Conservation (phyloP, 2,113 vertebrate genomes). For the Oreochromis aureus region DNA sequence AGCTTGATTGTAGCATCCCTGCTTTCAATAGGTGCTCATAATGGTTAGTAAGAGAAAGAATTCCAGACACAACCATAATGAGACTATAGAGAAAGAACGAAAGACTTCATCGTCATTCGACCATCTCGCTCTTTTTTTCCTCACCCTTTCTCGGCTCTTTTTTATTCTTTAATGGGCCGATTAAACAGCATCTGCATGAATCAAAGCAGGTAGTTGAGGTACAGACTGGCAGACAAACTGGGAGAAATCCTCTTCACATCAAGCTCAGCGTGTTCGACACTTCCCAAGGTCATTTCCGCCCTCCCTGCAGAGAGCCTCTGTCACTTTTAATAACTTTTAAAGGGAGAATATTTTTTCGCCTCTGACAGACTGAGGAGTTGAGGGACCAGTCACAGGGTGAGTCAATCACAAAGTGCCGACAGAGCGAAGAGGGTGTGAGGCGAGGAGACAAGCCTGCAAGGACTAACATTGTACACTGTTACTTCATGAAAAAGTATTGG, state of each 20-base stretch:
- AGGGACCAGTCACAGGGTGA: constrained; percentile 32
- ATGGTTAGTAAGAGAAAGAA: neutral
- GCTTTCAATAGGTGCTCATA: neutral
- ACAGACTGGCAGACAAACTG: neutral
- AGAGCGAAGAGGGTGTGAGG: constrained; percentile 36
- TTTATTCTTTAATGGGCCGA: neutral
- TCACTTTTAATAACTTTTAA: constrained; percentile 62
- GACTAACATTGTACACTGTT: neutral
- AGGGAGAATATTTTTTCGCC: constrained; percentile 25
- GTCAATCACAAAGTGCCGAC: constrained; percentile 42
- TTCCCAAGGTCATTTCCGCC: constrained; percentile 50
- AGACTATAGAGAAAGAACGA: neutral
- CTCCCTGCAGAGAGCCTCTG: constrained; percentile 45
- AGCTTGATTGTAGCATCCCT: neutral
- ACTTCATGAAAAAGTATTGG: neutral
- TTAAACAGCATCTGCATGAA: constrained; percentile 36
- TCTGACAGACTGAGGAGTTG: constrained; percentile 31
- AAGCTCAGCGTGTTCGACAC: constrained; percentile 5
- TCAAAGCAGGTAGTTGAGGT: neutral
- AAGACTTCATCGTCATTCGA: neutral
- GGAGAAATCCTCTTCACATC: neutral
- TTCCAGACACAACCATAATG: neutral
- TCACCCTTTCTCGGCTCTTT: neutral
- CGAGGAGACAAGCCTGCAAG: constrained; percentile 11
- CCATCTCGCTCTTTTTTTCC: neutral